These are phyloP conservation scores for Onchidella celtica DNA, from an alignment of 2,888 invertebrate genomes.

Conservation along the genomic window DNA sequence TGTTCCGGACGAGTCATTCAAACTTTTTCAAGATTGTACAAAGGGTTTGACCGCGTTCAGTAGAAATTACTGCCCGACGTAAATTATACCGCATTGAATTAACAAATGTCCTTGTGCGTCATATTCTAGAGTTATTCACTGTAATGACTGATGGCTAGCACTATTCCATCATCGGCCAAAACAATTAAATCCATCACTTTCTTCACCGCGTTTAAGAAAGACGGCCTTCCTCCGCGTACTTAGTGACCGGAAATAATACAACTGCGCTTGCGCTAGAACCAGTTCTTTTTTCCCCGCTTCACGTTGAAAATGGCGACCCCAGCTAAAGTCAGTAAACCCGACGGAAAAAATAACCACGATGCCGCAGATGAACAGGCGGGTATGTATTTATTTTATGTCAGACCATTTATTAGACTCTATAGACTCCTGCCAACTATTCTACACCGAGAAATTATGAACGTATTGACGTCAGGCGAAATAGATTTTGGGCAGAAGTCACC, in stretches of 20 bases:
- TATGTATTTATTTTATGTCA: conserved; percentile 53
- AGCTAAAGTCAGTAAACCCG: conserved; percentile 77
- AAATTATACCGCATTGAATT: conserved; percentile 41
- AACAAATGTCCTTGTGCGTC: background rate
- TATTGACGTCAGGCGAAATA: background rate
- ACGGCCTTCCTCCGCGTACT: conserved; percentile 40
- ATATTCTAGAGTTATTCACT: background rate
- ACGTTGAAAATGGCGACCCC: conserved; percentile 79
- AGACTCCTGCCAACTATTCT: background rate
- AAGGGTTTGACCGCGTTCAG: conserved; percentile 39
- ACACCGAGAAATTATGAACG: background rate
- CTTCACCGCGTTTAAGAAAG: background rate
- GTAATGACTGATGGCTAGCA: background rate
- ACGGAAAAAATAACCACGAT: conserved; percentile 78
- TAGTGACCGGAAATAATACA: conserved; percentile 49
- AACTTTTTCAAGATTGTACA: background rate
- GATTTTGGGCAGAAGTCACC: background rate
- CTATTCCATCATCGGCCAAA: background rate
- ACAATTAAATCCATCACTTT: background rate
- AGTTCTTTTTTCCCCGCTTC: conserved; percentile 61
- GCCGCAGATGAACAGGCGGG: conserved; percentile 77
- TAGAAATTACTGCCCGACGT: conserved; percentile 44
- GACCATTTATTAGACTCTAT: background rate
- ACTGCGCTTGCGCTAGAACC: conserved; percentile 59
- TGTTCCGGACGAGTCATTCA: background rate